Percentiles rank a stretch among this genome's conserved stretches.
phyloP scores from a whole-genome alignment of 2,888 invertebrate species.

The Eurois occulta region DNA sequence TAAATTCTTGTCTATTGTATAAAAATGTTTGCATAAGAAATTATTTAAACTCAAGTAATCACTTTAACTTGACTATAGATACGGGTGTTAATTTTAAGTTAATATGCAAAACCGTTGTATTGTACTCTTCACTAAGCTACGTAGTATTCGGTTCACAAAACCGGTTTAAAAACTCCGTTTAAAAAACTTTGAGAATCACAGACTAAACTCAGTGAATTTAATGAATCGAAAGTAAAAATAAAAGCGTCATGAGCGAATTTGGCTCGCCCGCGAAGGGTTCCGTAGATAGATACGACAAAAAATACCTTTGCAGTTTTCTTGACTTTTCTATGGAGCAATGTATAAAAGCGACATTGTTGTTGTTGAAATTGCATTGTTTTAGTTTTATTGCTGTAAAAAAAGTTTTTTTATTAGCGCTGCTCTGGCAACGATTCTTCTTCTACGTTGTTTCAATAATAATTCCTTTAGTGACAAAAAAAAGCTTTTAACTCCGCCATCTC shows the following conservation, averaged over 20 bases:
- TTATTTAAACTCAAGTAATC: too few species aligned
- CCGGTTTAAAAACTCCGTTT: background rate
- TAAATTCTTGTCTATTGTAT: too few species aligned
- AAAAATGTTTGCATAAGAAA: too few species aligned
- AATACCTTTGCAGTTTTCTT: too few species aligned
- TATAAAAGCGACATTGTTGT: background rate
- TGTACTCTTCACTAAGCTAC: background rate
- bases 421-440: background rate
- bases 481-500: too few species aligned
- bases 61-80: too few species aligned
- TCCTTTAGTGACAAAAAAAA: too few species aligned
- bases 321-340: background rate
- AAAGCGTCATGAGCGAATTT: conserved; percentile 24
- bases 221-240: conserved; percentile 54
- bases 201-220: conserved; percentile 47
- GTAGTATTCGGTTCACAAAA: background rate
- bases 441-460: background rate
- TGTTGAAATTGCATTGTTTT: too few species aligned
- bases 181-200: conserved; percentile 51
- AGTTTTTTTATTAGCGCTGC: too few species aligned
- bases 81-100: background rate
- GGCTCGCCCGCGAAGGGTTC: background rate
- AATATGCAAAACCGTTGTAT: background rate
- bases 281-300: background rate
- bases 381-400: background rate